Base-by-base conservation (phyloP, 2,797 vertebrate genomes). In the Mus minutoides region DNA sequence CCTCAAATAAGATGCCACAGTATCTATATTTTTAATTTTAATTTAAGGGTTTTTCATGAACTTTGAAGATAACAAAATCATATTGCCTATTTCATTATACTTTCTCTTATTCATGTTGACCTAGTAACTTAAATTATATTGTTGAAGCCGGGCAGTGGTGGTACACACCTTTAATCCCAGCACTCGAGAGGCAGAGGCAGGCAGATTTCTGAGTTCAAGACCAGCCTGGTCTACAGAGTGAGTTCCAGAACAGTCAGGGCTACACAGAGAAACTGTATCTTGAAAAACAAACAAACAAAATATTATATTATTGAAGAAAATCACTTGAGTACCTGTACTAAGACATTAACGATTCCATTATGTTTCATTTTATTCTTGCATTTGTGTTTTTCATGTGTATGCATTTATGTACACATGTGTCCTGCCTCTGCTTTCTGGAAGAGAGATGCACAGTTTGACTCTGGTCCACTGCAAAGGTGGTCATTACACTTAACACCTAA, bases 271-370 rank as follows among this genome's bases (percentile, higher is more conserved):
- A 49, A 49, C 49, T 10, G 9, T 49, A 10, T 12, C 49, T 49
- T 10, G 10, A 49, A 49, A 49, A 49, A 49, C 10, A 10, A 49
- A 11, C 12, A n/a, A n/a, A 49, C 9, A 49, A 49, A 6, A 67
- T 96, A 58, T n/a, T 40, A 60, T 9, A 82, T 40, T 88, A 54
- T 37, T 16, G 3, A 95, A 90, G 87, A 2, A 93, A 93, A 88
- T 73, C 40, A 52, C 49, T 10, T 46, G 16, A 87, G 26, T 71
- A 89, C 3, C 14, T 60, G 16, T 22, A 60, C 46, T 1, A 69
- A 24, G 21, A 43, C 0, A 79, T 54, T 21, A 40, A 88, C 40
- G 5, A 56, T 3, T 22, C 16, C 0, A 37, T 73, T 40, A 71
- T 40, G 22, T 54, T 19, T 29, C 3, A 71, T 56, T 69, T 56